Conservation (phyloP, 2,113 vertebrate genomes). For the Nerophis ophidion region DNA sequence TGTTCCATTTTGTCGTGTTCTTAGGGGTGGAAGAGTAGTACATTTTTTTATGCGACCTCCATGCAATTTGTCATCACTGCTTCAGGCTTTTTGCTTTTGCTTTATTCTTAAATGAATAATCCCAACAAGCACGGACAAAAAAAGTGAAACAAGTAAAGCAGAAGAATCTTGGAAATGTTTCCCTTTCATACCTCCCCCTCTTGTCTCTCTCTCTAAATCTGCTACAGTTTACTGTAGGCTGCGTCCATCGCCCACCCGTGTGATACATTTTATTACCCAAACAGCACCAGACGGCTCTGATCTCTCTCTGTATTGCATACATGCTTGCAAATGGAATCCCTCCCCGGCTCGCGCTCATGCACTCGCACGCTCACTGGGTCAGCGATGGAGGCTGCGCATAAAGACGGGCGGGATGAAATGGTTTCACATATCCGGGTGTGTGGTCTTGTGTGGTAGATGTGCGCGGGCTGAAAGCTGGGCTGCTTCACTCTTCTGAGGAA, state of each 20-base stretch:
- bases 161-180: constrained; percentile 23
- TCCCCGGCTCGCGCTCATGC: constrained; percentile 24
- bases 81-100: background rate
- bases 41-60: background rate
- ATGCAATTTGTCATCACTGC: constrained; percentile 2
- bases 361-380: constrained; percentile 14
- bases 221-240: constrained; percentile 22
- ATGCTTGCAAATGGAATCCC: constrained; percentile 25
- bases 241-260: constrained; percentile 44
- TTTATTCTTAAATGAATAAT: constrained; percentile 8
- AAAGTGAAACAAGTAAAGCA: constrained; percentile 11
- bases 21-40: constrained; percentile 10
- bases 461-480: constrained; percentile 15
- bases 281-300: constrained; percentile 29
- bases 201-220: constrained; percentile 19
- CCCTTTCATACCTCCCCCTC: constrained; percentile 9
- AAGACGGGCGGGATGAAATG: constrained; percentile 35
- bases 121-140: constrained; percentile 8
- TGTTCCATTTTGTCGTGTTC: constrained; percentile 25
- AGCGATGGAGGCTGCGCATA: constrained; percentile 42
- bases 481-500: constrained; percentile 22
- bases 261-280: constrained; percentile 39
- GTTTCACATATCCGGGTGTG: constrained; percentile 54
- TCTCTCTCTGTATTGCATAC: constrained; percentile 31
- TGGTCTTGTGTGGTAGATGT: constrained; percentile 34